phyloP scores from a whole-genome alignment of 2,888 invertebrate genomes.

The Drosophila prostipennis region DNA sequence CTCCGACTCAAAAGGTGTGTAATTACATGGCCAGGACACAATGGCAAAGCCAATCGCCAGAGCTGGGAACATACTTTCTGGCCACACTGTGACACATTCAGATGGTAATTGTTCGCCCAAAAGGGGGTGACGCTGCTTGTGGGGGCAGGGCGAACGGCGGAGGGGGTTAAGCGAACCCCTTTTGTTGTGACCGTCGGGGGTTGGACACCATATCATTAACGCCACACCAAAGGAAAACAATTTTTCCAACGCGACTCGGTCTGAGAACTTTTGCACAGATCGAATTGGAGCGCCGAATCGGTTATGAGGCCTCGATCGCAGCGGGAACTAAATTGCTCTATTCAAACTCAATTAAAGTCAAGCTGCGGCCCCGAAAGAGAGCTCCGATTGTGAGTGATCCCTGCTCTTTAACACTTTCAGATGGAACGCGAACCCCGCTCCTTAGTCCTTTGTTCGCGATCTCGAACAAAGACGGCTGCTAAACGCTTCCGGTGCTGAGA shows the following conservation, averaged over 20 bases:
- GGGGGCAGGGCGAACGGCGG: not conserved
- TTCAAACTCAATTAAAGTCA: constrained; percentile 75
- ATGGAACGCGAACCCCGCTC: constrained; percentile 6
- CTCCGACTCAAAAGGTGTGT: constrained; percentile 36
- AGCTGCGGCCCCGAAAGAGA: constrained; percentile 53
- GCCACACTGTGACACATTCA: constrained; percentile 71
- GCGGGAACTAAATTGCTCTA: constrained; percentile 73
- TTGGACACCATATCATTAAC: constrained; percentile 80
- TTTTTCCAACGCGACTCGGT: constrained; percentile 23
- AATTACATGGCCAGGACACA: constrained; percentile 56
- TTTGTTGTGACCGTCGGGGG: constrained; percentile 52
- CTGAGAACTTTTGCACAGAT: constrained; percentile 37
- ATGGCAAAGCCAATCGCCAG: constrained; percentile 32
- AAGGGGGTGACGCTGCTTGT: constrained; percentile 18
- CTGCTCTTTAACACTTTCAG: constrained; percentile 69
- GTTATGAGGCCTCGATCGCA: constrained; percentile 35
- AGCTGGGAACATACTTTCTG: constrained; percentile 58
- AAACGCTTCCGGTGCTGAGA: constrained; percentile 34
- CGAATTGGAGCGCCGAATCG: constrained; percentile 4
- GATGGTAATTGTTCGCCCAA: constrained; percentile 48
- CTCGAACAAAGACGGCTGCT: constrained; percentile 28
- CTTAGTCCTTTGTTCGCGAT: constrained; percentile 25
- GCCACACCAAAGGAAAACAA: constrained; percentile 69
- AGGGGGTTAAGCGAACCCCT: constrained; percentile 12
- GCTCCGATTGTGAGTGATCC: constrained; percentile 54